Percentiles rank a stretch among this genome's conserved stretches.
Evolutionary conservation across 53 echinoderm and acorn worm genomes (phyloP).

Genomic region (Stichopus horrens): DNA sequence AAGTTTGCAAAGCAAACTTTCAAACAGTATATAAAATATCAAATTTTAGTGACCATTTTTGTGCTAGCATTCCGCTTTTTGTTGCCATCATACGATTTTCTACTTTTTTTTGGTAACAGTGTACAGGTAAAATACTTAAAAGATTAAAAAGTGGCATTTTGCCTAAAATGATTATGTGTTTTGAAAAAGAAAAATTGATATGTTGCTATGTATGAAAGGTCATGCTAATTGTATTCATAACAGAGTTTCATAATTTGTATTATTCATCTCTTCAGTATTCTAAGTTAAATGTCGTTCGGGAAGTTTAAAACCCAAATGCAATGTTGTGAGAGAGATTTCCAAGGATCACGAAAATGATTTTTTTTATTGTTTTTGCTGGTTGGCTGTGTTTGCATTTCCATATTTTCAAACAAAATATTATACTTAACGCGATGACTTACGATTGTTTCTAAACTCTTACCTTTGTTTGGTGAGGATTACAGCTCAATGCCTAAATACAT

Average conservation of each 20-base stretch:
- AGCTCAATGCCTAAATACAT: too few species aligned
- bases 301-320: constrained; percentile 28
- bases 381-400: neutral
- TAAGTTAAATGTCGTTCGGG: constrained; percentile 44
- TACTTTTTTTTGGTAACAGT: constrained; percentile 41
- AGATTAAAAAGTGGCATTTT: neutral
- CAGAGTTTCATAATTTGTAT: constrained; percentile 35
- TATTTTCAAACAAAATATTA: too few species aligned
- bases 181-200: constrained; percentile 24
- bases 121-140: constrained; percentile 32
- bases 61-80: constrained; percentile 56
- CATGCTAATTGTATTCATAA: constrained; percentile 48
- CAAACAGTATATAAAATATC: constrained; percentile 43
- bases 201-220: constrained; percentile 51
- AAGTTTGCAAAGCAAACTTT: constrained; percentile 16
- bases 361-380: neutral
- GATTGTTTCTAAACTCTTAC: too few species aligned
- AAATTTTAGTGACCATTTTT: constrained; percentile 49
- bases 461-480: too few species aligned
- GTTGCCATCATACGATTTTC: constrained; percentile 49
- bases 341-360: neutral
- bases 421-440: too few species aligned
- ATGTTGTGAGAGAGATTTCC: constrained; percentile 22
- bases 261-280: constrained; percentile 50
- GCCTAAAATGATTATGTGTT: constrained; percentile 27